Base-by-base conservation (phyloP, 2,888 invertebrate species). In the Cabera pusaria region DNA sequence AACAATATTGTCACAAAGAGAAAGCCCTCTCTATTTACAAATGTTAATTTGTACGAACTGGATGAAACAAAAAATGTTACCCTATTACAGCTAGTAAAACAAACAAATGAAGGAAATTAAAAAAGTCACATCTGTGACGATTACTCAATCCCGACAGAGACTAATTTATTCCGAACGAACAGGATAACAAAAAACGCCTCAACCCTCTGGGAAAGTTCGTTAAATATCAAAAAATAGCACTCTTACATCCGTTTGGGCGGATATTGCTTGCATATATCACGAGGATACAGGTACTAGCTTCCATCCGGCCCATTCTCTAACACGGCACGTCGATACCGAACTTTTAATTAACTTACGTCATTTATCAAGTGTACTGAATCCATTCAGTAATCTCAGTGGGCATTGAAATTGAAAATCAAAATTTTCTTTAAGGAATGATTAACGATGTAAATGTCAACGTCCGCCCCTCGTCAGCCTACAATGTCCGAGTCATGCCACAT, bases 361-460 rank as follows among this genome's bases (percentile, higher is more conserved):
- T 84, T 80, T 72, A 83, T 81, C 76, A 79, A 67, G 59, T 49
- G 59, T 66, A 67, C 75, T 71, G 72, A 66, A 69, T 24, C 24
- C 24, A 29, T 80, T 75, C 72, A 62, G 71, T 71, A 79, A 81
- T 80, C 75, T 68, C 66, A 55, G 70, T 56, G 57, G 64, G 61
- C 62, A 78, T 78, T 79, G 64, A 72, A 74, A 80, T 79, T 81
- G 80, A 83, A 85, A 84, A 84, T 84, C 80, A 80, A 82, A 86
- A 82, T 78, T 80, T 80, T 75, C 75, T 76, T 72, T 75, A 29
- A 57, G 63, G 64, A 69, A 69, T 87, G 87, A 87, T 87, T 87
- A 83, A 87, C 78, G 87, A 85, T 70, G 72, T 59, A 52, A 17
- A 64, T 83, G 86, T 84, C 86, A 79, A 67, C 48, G 64, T 56